phyloP scores from a whole-genome alignment of 2,888 invertebrate species.

The Cryptus viduatorius region DNA sequence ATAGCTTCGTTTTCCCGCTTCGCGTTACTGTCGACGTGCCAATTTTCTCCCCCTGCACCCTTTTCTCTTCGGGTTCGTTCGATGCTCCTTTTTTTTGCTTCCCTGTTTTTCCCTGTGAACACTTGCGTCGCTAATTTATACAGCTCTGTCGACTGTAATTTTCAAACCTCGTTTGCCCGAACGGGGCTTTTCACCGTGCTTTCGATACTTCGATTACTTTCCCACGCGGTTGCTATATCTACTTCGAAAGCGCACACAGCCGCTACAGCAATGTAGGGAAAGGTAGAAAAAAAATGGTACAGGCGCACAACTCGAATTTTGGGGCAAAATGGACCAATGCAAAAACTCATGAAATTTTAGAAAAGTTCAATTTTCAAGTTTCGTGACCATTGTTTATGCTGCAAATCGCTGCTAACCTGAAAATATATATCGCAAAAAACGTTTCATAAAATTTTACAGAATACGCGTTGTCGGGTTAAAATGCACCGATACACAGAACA shows the following conservation, averaged over 20 bases:
- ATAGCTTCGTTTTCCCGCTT: conserved; percentile 31
- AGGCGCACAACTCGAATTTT: no score
- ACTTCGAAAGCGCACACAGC: background rate
- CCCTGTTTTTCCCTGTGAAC: conserved; percentile 8
- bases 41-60: conserved; percentile 30
- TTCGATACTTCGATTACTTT: conserved; percentile 52
- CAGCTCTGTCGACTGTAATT: conserved; percentile 54
- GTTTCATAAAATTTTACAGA: no score
- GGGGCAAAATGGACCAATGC: no score
- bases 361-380: no score
- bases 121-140: conserved; percentile 54
- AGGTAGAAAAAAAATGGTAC: no score
- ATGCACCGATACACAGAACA: no score
- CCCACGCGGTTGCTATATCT: conserved; percentile 11
- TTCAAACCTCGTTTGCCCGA: conserved; percentile 59
- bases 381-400: no score
- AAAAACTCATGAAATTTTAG: no score
- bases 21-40: conserved; percentile 42
- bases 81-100: conserved; percentile 6
- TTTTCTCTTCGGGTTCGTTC: background rate
- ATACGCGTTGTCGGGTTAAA: no score
- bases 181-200: conserved; percentile 32
- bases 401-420: no score
- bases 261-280: background rate
- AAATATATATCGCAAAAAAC: no score